phyloP scores from a whole-genome alignment of 2,888 invertebrate species.

The Melipona bicolor region DNA sequence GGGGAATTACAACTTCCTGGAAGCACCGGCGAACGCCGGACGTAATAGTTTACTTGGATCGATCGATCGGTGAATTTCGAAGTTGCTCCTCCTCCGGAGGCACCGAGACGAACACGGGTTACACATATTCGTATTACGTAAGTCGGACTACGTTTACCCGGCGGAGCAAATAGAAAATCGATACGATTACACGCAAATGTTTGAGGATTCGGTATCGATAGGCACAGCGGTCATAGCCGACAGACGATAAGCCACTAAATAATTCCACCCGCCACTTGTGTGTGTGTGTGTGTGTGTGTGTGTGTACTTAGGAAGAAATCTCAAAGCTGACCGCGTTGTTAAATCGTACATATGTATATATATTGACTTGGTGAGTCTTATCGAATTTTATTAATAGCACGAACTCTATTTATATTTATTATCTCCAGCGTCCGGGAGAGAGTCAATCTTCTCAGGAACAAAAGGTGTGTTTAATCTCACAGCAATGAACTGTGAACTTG shows the following conservation, averaged over 20 bases:
- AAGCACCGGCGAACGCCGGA: constrained; percentile 8
- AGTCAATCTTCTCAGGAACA: too few relatives aligned
- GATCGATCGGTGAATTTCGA: constrained; percentile 37
- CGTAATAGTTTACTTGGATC: constrained; percentile 46
- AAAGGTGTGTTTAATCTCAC: too few relatives aligned
- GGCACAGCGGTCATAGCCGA: constrained; percentile 8
- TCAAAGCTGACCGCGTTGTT: neutral
- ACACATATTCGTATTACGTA: constrained; percentile 10
- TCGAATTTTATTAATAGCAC: too few relatives aligned
- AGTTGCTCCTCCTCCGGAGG: constrained; percentile 31
- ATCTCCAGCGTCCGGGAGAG: too few relatives aligned
- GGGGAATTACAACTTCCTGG: constrained; percentile 38
- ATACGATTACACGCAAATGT: constrained; percentile 52
- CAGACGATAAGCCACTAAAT: constrained; percentile 33
- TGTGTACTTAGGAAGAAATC: constrained; percentile 14
- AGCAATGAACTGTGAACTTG: too few relatives aligned
- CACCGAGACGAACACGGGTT: neutral
- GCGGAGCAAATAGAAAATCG: constrained; percentile 44
- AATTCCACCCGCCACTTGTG: neutral
- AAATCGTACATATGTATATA: neutral
- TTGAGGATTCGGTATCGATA: constrained; percentile 31
- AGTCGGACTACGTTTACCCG: constrained; percentile 12
- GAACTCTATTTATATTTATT: too few relatives aligned
- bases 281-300: too few relatives aligned
- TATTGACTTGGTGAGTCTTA: neutral